Evolutionary conservation across 2,113 vertebrate species (phyloP).

Genomic region (Mastomys natalensis): DNA sequence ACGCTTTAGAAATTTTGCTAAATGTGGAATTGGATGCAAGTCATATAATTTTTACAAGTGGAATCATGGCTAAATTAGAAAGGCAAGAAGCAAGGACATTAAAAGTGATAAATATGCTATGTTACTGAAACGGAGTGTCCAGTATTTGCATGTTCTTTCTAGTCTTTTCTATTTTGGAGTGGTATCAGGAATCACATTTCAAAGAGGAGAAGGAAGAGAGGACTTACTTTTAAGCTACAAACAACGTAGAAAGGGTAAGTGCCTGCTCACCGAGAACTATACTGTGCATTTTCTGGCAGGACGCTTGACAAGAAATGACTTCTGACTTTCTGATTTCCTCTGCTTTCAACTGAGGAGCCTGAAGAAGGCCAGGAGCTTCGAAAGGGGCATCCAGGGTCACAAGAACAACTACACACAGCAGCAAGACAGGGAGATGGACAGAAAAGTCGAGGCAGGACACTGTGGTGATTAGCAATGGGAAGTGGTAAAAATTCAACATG

Average conservation of each 20-base stretch:
- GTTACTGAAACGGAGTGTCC: background rate
- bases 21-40: slow-evolving; percentile 76
- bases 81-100: slow-evolving; percentile 67
- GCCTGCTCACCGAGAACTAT: slow-evolving; percentile 33
- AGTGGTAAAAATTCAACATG: background rate
- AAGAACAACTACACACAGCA: background rate
- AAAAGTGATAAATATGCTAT: slow-evolving; percentile 66
- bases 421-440: background rate
- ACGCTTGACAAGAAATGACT: slow-evolving; percentile 52
- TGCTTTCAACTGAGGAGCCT: slow-evolving; percentile 31
- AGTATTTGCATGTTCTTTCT: slow-evolving; percentile 47
- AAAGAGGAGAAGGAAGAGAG: slow-evolving; percentile 35
- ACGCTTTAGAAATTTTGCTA: slow-evolving; percentile 77
- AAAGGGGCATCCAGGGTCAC: background rate
- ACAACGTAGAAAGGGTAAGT: slow-evolving; percentile 19
- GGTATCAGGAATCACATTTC: slow-evolving; percentile 53
- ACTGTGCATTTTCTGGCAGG: background rate
- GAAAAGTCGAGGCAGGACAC: slow-evolving; percentile 8
- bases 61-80: slow-evolving; percentile 74
- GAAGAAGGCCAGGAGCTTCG: background rate
- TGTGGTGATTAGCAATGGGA: background rate
- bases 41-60: slow-evolving; percentile 80
- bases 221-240: slow-evolving; percentile 56
- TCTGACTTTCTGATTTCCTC: slow-evolving; percentile 63
- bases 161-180: slow-evolving; percentile 59